Percentiles rank a stretch among this genome's conserved stretches.
These are phyloP conservation scores for Caenorhabditis becei DNA, from an alignment of 2,888 invertebrate genomes.

Conservation along the genomic window DNA sequence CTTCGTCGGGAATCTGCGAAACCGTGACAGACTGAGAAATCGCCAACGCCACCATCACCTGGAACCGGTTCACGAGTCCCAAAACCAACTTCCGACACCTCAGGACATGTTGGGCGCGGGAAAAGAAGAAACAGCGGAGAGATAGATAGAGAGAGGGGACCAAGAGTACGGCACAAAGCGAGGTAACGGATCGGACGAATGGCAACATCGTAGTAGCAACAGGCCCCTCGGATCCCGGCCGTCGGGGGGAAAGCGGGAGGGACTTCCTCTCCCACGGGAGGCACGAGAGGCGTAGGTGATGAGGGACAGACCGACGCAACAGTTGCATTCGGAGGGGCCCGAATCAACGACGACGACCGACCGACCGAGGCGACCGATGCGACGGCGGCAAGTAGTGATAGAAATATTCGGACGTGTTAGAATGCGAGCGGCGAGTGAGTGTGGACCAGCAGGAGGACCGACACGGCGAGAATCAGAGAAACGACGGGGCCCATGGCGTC, in stretches of 20 bases:
- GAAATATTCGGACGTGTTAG: slow-evolving; percentile 53
- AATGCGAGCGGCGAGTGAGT: slow-evolving; percentile 44
- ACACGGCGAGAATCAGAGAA: slow-evolving; percentile 54
- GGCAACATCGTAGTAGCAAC: slow-evolving; percentile 8
- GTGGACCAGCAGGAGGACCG: slow-evolving; percentile 25
- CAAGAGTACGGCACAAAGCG: slow-evolving; percentile 20
- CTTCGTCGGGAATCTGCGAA: neutral
- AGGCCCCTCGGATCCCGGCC: slow-evolving; percentile 4
- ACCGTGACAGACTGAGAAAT: neutral
- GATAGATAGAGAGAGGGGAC: neutral
- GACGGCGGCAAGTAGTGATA: slow-evolving; percentile 42
- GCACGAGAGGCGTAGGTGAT: neutral
- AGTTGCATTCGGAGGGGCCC: slow-evolving; percentile 45
- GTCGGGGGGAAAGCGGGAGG: neutral
- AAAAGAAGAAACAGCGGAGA: slow-evolving; percentile 10
- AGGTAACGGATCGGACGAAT: slow-evolving; percentile 4
- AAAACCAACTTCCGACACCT: slow-evolving; percentile 7
- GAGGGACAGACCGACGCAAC: slow-evolving; percentile 48
- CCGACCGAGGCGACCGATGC: slow-evolving; percentile 18
- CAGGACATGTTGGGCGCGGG: neutral
- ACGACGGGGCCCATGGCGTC: slow-evolving; percentile 46
- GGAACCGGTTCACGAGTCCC: neutral
- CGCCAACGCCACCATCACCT: neutral
- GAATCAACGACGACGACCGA: slow-evolving; percentile 15
- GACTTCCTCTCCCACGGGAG: slow-evolving; percentile 3